Percentiles rank a stretch among this genome's conserved stretches.
phyloP scores from a whole-genome alignment of 2,113 vertebrate species.

The Falco punctatus region DNA sequence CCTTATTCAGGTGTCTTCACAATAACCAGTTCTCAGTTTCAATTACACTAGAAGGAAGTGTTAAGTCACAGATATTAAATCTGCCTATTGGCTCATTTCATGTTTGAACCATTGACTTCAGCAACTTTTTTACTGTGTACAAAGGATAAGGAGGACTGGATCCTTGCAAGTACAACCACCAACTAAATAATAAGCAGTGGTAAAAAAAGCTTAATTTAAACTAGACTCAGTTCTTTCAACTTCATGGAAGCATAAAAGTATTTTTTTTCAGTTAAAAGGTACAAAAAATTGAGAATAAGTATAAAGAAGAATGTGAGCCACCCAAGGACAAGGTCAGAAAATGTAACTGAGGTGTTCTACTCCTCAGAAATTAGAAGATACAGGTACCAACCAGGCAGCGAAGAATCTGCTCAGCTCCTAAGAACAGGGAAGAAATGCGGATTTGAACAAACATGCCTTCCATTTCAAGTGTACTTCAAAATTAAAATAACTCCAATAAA shows the following conservation, averaged over 20 bases:
- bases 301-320: not conserved
- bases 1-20: not conserved
- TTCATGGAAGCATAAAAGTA: not conserved
- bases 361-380: not conserved
- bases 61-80: not conserved
- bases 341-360: not conserved
- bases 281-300: not conserved
- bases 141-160: not conserved
- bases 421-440: fast-evolving
- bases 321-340: not conserved
- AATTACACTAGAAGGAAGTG: not conserved
- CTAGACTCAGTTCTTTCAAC: not conserved
- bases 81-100: not conserved
- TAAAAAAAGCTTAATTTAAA: not conserved
- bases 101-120: not conserved
- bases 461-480: not conserved
- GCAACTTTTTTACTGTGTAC: not conserved
- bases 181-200: not conserved
- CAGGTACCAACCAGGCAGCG: not conserved
- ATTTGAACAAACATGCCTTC: not conserved
- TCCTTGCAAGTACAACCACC: not conserved
- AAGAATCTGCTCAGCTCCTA: not conserved
- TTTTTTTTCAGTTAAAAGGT: not conserved
- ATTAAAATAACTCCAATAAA: not conserved
- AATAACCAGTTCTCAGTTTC: not conserved